These are phyloP conservation scores for Eubasilissa regina DNA, from an alignment of 1,140 invertebrate genomes.

Conservation along the genomic window DNA sequence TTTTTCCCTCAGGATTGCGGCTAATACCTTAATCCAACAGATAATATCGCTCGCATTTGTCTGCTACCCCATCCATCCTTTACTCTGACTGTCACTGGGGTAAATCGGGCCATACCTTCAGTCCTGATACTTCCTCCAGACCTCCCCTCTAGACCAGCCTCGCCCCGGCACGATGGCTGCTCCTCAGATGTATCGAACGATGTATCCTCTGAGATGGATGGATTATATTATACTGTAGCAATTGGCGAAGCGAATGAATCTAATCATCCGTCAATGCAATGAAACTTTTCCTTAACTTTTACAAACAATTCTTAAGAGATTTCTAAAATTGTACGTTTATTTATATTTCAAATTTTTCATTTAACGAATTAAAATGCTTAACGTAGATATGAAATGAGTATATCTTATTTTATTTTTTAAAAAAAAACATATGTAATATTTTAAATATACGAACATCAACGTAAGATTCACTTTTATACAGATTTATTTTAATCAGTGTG, in stretches of 20 bases:
- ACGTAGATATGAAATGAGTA: too few species aligned
- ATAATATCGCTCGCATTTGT: slow-evolving; percentile 50
- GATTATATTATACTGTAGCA: not conserved
- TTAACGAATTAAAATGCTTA: too few species aligned
- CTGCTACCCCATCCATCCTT: slow-evolving; percentile 41
- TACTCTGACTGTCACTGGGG: slow-evolving; percentile 37
- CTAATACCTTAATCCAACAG: slow-evolving; percentile 48
- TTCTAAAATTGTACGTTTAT: too few species aligned
- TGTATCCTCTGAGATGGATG: slow-evolving; percentile 11
- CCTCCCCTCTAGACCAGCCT: not conserved
- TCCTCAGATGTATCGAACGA: slow-evolving; percentile 28
- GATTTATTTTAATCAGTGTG: too few species aligned
- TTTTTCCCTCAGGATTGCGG: slow-evolving; percentile 23
- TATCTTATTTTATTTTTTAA: too few species aligned
- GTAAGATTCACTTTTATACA: too few species aligned
- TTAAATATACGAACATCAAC: too few species aligned
- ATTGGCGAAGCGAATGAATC: slow-evolving; percentile 22
- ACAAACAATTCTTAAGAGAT: too few species aligned
- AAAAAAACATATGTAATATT: too few species aligned
- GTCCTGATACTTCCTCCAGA: not conserved
- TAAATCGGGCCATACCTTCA: not conserved
- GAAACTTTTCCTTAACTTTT: too few species aligned
- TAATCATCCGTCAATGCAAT: not conserved
- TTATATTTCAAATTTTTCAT: too few species aligned
- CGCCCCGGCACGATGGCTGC: not conserved